Evolutionary conservation across 2,113 vertebrate species (phyloP).

Genomic region (Meleagris gallopavo): DNA sequence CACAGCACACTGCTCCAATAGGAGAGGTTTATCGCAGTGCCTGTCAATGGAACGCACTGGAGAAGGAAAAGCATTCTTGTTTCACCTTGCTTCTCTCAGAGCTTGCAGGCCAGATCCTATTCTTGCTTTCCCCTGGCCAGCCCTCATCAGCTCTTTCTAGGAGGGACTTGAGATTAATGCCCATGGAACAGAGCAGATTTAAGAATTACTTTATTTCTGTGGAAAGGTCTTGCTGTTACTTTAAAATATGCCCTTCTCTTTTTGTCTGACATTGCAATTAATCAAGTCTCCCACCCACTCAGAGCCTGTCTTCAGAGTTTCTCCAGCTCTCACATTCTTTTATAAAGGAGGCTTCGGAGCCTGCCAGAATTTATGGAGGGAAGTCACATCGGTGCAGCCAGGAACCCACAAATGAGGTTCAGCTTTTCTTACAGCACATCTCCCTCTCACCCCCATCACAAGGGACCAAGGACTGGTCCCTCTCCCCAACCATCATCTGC

Average conservation of each 20-base stretch:
- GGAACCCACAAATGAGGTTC: slow-evolving; percentile 27
- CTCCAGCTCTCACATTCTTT: slow-evolving; percentile 39
- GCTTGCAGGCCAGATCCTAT: slow-evolving; percentile 17
- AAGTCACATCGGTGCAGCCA: slow-evolving; percentile 19
- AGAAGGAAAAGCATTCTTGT: background rate
- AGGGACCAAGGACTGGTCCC: background rate
- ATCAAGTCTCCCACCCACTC: slow-evolving; percentile 59
- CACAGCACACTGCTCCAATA: background rate
- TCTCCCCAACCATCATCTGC: background rate
- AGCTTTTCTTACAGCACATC: background rate
- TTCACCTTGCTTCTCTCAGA: background rate
- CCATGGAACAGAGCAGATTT: slow-evolving; percentile 31
- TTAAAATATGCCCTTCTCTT: slow-evolving; percentile 70
- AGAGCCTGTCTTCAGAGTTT: slow-evolving; percentile 56
- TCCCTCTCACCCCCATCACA: background rate
- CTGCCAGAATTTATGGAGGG: slow-evolving; percentile 53
- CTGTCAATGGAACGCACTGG: background rate
- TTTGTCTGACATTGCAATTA: slow-evolving; percentile 62
- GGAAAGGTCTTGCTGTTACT: slow-evolving; percentile 62
- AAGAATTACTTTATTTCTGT: slow-evolving; percentile 68
- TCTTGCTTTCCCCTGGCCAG: background rate
- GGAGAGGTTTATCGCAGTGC: background rate
- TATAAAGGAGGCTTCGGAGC: slow-evolving; percentile 36
- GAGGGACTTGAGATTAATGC: slow-evolving; percentile 51
- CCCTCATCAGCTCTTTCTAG: slow-evolving; percentile 56